phyloP scores from a whole-genome alignment of 2,797 vertebrate species.

The Neosilurus hyrtlii region DNA sequence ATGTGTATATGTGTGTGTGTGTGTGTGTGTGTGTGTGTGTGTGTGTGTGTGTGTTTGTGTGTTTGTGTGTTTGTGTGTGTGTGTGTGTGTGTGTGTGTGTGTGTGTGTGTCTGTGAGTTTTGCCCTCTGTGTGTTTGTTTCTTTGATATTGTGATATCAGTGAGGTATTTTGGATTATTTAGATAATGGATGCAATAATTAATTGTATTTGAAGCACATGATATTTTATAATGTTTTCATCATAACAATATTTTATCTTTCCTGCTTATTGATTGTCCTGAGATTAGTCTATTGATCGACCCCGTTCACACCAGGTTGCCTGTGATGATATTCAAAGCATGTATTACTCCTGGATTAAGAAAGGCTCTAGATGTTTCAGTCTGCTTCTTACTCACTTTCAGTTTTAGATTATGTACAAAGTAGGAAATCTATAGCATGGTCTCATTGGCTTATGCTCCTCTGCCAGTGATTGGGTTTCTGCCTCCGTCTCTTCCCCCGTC shows the following conservation, averaged over 20 bases:
- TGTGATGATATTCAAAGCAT: conserved; percentile 42
- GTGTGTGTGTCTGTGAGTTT: conserved; percentile 16
- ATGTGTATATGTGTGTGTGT: conserved; percentile 2
- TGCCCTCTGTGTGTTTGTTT: conserved; percentile 16
- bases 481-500: not conserved
- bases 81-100: conserved; percentile 21
- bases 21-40: conserved; percentile 9
- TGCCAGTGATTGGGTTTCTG: not conserved
- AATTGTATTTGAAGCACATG: conserved; percentile 42
- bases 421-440: conserved; percentile 21
- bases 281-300: conserved; percentile 55
- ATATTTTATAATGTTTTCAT: conserved; percentile 51
- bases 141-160: conserved; percentile 14
- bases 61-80: conserved; percentile 4
- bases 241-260: conserved; percentile 53
- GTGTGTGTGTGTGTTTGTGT: conserved; percentile 4
- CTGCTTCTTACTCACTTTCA: conserved; percentile 1
- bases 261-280: conserved; percentile 45
- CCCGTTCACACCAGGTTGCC: conserved; percentile 35
- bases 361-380: conserved; percentile 8
- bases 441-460: not conserved
- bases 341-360: conserved; percentile 49
- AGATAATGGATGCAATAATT: conserved; percentile 46
- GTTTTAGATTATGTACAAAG: conserved; percentile 32
- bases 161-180: conserved; percentile 32